phyloP scores from a whole-genome alignment of 2,888 invertebrate genomes.

The Hecatera dysodea region DNA sequence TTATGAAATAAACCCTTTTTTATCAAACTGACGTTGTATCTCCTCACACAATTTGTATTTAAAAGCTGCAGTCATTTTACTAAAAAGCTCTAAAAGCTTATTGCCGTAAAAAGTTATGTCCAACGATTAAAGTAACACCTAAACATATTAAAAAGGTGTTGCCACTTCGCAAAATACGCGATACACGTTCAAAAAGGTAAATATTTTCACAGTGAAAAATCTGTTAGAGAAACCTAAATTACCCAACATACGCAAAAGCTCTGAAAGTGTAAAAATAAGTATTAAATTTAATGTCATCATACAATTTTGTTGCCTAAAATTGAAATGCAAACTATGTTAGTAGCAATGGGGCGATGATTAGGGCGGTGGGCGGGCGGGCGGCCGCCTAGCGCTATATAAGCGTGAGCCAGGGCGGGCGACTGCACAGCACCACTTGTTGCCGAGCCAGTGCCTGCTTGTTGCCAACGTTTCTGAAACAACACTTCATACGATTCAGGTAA shows the following conservation, averaged over 20 bases:
- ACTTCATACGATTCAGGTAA: constrained; percentile 81
- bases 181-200: neutral
- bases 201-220: neutral
- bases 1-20: neutral
- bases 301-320: constrained; percentile 82
- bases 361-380: constrained; percentile 84
- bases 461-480: constrained; percentile 73
- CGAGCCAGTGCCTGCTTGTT: constrained; percentile 77
- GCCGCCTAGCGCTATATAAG: constrained; percentile 84
- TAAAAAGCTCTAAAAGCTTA: constrained; percentile 27
- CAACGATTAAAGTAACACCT: constrained; percentile 33
- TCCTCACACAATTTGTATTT: neutral
- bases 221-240: constrained; percentile 16
- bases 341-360: constrained; percentile 79
- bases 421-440: constrained; percentile 90
- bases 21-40: neutral
- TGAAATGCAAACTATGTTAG: constrained; percentile 87
- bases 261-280: constrained; percentile 48
- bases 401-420: constrained; percentile 77
- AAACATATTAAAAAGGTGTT: constrained; percentile 24
- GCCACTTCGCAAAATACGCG: constrained; percentile 4
- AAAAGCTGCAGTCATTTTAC: constrained; percentile 1
- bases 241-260: constrained; percentile 15
- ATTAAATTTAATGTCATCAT: constrained; percentile 62
- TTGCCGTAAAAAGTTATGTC: constrained; percentile 23